Percentiles rank a stretch among this genome's conserved stretches.
phyloP scores from a whole-genome alignment of 2,797 vertebrate genomes.

The Pteronotus mesoamericanus region DNA sequence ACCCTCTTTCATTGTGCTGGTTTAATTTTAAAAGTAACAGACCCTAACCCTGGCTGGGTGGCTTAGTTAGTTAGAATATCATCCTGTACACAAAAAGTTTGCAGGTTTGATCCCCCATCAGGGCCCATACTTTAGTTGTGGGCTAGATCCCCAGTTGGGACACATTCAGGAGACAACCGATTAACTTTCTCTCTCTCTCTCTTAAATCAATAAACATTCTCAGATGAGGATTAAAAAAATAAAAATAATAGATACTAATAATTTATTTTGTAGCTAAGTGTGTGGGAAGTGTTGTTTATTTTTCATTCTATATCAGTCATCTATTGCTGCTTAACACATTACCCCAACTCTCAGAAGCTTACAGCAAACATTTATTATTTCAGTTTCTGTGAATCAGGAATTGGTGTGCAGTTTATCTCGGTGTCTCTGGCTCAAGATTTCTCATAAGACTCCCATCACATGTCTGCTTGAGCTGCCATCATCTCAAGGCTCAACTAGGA shows the following conservation, averaged over 20 bases:
- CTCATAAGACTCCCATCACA: not conserved
- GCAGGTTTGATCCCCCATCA: too few relatives aligned
- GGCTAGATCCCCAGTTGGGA: too few relatives aligned
- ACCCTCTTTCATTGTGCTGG: not conserved
- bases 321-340: not conserved
- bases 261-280: not conserved
- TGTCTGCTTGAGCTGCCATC: not conserved
- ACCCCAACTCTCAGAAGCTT: not conserved
- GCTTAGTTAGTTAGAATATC: too few relatives aligned
- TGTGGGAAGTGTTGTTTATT: not conserved
- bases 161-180: too few relatives aligned
- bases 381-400: not conserved
- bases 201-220: too few relatives aligned
- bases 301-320: slow-evolving; percentile 11
- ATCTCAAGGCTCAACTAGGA: not conserved
- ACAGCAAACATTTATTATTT: not conserved
- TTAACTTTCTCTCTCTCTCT: too few relatives aligned
- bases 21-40: not conserved
- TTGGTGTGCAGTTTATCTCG: not conserved
- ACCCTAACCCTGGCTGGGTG: too few relatives aligned
- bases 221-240: too few relatives aligned
- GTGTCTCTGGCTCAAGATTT: not conserved
- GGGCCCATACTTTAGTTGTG: too few relatives aligned
- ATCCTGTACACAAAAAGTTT: too few relatives aligned
- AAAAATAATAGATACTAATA: not conserved